Percentiles rank a stretch among this genome's conserved stretches.
Conservation (phyloP, 30 jellyfish, hydroid and myxozoan genomes). For the Aurelia aurita region DNA sequence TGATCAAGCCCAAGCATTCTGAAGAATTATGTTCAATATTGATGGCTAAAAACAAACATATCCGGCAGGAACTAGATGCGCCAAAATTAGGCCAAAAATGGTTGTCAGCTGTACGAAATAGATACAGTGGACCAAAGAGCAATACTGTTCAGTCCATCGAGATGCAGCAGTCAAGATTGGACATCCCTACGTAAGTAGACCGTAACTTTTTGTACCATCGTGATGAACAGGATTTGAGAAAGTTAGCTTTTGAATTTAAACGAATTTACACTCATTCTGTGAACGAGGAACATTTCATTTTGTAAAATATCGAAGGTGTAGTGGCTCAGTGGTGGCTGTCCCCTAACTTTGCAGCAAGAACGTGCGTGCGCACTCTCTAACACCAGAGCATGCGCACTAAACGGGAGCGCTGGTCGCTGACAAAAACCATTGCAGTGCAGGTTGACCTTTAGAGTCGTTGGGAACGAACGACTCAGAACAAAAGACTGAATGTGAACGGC, state of each 20-base stretch:
- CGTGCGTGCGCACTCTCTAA: no score
- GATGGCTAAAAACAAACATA: slow-evolving; percentile 69
- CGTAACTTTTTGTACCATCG: background rate
- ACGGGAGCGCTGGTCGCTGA: background rate
- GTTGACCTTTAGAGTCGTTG: no score
- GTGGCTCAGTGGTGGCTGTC: no score
- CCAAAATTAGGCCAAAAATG: slow-evolving; percentile 41
- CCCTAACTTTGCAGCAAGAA: no score
- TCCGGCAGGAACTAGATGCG: slow-evolving; percentile 37
- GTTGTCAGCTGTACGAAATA: slow-evolving; percentile 28
- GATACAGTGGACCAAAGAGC: slow-evolving; percentile 3
- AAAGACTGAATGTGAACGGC: no score
- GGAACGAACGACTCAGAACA: no score
- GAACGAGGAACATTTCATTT: no score
- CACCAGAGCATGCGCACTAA: background rate
- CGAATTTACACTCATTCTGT: no score
- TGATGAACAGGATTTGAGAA: no score
- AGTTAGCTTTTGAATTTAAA: no score
- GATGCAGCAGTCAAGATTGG: background rate
- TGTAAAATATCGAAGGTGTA: no score
- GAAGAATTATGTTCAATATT: slow-evolving; percentile 21
- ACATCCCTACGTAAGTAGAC: slow-evolving; percentile 21
- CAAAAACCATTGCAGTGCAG: background rate
- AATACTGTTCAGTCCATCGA: slow-evolving; percentile 21
- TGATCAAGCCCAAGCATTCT: slow-evolving; percentile 10